These are phyloP conservation scores for Proctacanthus coquilletti DNA, from an alignment of 1,140 invertebrate genomes.

Conservation along the genomic window DNA sequence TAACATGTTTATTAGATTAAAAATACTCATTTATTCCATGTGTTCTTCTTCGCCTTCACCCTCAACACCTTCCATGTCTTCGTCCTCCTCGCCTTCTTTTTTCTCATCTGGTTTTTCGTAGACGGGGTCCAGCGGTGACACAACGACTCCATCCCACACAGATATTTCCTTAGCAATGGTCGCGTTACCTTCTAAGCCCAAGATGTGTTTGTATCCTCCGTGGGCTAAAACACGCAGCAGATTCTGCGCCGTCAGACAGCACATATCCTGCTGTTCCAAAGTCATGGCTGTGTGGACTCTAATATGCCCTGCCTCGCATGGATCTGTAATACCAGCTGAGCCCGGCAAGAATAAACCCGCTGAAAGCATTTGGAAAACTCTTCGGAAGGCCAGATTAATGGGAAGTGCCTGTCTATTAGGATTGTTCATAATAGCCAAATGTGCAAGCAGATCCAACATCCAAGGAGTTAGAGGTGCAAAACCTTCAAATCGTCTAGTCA, in stretches of 20 bases:
- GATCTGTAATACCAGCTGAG: constrained; percentile 86
- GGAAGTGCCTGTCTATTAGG: constrained; percentile 81
- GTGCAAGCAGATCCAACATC: constrained; percentile 92
- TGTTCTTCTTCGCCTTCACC: constrained; percentile 30
- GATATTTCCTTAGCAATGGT: constrained; percentile 71
- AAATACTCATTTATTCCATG: too few species aligned
- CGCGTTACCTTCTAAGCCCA: constrained; percentile 56
- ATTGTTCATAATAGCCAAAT: constrained; percentile 95
- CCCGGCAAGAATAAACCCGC: constrained; percentile 92
- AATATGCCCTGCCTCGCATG: constrained; percentile 77
- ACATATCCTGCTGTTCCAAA: constrained; percentile 87
- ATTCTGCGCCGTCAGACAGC: constrained; percentile 79
- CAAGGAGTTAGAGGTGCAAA: constrained; percentile 83
- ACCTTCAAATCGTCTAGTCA: constrained; percentile 76
- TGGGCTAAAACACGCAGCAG: constrained; percentile 76
- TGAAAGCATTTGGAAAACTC: constrained; percentile 77
- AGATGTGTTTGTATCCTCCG: constrained; percentile 79
- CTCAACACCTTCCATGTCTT: constrained; percentile 35
- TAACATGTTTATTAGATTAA: too few species aligned
- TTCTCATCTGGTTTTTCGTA: constrained; percentile 52
- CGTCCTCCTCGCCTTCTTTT: constrained; percentile 33
- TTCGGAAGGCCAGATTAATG: constrained; percentile 74
- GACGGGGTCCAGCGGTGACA: constrained; percentile 78
- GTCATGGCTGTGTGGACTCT: constrained; percentile 83
- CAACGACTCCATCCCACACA: constrained; percentile 88